phyloP scores from a whole-genome alignment of 2,797 vertebrate species.

The Cephalopachus bancanus region DNA sequence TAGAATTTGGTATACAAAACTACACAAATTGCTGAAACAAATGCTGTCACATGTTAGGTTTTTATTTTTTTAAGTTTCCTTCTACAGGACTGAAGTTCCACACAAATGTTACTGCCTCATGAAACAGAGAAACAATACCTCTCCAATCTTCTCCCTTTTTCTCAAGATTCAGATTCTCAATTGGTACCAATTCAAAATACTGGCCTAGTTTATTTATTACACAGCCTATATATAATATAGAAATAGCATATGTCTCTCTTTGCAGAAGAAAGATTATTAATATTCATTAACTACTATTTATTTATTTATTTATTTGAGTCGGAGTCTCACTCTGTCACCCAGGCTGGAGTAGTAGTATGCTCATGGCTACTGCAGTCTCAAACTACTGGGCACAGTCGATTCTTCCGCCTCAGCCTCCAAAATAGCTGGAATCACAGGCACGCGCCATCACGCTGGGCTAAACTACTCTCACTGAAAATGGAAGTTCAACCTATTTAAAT shows the following conservation, averaged over 20 bases:
- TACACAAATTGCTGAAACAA: conserved; percentile 19
- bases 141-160: conserved; percentile 12
- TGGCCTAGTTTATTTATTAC: not conserved
- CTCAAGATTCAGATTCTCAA: not conserved
- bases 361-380: too few species aligned
- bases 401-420: too few species aligned
- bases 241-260: not conserved
- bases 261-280: conserved; percentile 45
- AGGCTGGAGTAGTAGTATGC: too few species aligned
- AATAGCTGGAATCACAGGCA: too few species aligned
- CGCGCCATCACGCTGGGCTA: too few species aligned
- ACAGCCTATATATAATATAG: not conserved
- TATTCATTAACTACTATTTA: not conserved
- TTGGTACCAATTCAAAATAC: not conserved
- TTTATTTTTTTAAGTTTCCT: not conserved
- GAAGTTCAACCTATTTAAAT: conserved; percentile 9
- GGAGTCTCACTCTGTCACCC: too few species aligned
- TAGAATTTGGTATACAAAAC: not conserved
- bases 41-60: conserved; percentile 18
- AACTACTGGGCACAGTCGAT: too few species aligned
- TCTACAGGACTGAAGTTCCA: not conserved
- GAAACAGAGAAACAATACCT: not conserved
- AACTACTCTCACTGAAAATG: not conserved
- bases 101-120: not conserved
- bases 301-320: too few species aligned